Percentiles rank a stretch among this genome's conserved stretches.
Conservation (phyloP, 2,888 invertebrate genomes). For the Lasioglossum calceatum region DNA sequence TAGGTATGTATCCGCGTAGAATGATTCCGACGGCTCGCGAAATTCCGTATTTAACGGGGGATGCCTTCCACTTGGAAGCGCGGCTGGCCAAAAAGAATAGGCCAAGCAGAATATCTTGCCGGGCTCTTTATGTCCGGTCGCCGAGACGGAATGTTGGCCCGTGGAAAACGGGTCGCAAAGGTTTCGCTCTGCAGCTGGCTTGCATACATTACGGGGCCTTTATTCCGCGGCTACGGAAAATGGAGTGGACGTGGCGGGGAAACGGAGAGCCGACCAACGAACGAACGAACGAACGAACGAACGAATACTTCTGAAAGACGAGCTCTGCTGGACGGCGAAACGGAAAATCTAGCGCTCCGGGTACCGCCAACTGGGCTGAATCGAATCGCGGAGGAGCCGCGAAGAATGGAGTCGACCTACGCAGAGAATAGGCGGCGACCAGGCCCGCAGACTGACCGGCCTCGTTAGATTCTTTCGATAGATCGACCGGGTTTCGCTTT, state of each 20-base stretch:
- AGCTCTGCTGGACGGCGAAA: constrained; percentile 9
- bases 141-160: constrained; percentile 55
- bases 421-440: constrained; percentile 17
- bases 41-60: constrained; percentile 66
- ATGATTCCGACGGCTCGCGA: constrained; percentile 50
- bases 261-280: not conserved
- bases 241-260: constrained; percentile 31
- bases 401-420: constrained; percentile 48
- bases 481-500: not conserved
- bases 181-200: constrained; percentile 61
- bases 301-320: constrained; percentile 52
- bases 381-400: constrained; percentile 49
- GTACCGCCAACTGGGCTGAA: constrained; percentile 41
- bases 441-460: constrained; percentile 3
- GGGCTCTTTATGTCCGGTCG: constrained; percentile 59
- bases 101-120: constrained; percentile 65
- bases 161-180: constrained; percentile 55
- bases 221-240: constrained; percentile 59
- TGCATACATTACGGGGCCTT: constrained; percentile 62
- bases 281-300: not conserved
- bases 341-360: constrained; percentile 13
- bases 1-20: constrained; percentile 23
- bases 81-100: constrained; percentile 56
- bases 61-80: constrained; percentile 44
- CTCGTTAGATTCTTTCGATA: not conserved